Conservation (phyloP, 2,888 invertebrate genomes). For the Eupithecia insigniata region DNA sequence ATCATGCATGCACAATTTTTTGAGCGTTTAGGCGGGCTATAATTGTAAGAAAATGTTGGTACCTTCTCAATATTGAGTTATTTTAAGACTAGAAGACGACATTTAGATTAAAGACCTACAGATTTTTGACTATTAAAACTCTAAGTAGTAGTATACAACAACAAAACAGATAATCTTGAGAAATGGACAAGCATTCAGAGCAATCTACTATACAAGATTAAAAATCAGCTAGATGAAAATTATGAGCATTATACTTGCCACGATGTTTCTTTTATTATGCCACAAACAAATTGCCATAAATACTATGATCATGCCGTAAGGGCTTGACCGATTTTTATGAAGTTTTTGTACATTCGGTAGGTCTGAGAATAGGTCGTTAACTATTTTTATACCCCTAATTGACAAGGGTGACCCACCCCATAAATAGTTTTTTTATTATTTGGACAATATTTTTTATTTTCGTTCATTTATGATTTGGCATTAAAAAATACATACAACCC, state of each 20-base stretch:
- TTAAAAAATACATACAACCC: too few species aligned
- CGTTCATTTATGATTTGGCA: too few species aligned
- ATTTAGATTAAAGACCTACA: conserved; percentile 14
- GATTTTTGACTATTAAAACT: conserved; percentile 13
- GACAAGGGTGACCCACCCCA: too few species aligned
- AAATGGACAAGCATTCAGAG: conserved; percentile 14
- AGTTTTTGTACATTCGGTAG: too few species aligned
- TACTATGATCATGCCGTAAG: too few species aligned
- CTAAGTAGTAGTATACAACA: not conserved
- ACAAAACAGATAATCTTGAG: conserved; percentile 13
- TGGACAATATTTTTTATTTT: too few species aligned
- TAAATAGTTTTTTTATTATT: too few species aligned
- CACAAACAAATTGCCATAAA: not conserved
- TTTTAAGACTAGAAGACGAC: not conserved
- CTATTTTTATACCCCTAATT: too few species aligned
- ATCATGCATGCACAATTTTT: too few species aligned
- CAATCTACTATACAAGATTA: conserved; percentile 12
- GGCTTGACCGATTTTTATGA: too few species aligned
- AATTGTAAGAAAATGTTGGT: not conserved
- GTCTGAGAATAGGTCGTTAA: too few species aligned
- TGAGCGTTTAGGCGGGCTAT: too few species aligned
- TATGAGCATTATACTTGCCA: not conserved
- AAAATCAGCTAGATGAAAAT: not conserved
- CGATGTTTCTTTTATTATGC: not conserved
- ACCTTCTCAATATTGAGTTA: not conserved